Conservation (phyloP, 1,140 invertebrate species). For the Anagrus nilaparvatae region DNA sequence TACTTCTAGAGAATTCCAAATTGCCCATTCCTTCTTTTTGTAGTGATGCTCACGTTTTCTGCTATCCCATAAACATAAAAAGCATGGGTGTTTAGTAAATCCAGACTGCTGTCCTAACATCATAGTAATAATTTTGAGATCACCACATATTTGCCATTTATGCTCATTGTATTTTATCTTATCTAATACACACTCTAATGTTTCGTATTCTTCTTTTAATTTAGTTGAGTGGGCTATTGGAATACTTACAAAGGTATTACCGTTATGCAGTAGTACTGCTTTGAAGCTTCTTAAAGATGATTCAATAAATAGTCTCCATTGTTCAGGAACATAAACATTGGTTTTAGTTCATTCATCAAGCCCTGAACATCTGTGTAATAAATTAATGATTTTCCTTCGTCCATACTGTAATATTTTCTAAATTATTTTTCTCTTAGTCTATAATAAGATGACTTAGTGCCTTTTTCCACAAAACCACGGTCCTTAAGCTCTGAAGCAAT, state of each 20-base stretch:
- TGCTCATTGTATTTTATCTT: constrained; percentile 21
- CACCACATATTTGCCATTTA: constrained; percentile 25
- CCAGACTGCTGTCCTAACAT: constrained; percentile 26
- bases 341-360: too few species aligned
- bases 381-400: too few species aligned
- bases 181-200: constrained; percentile 17
- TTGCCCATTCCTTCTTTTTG: constrained; percentile 24
- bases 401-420: too few species aligned
- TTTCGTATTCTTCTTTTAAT: constrained; percentile 20
- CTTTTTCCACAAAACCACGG: too few species aligned
- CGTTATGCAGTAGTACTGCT: constrained; percentile 23
- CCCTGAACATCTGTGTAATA: too few species aligned
- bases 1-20: too few species aligned
- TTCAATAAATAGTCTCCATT: constrained; percentile 25
- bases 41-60: constrained; percentile 26
- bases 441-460: too few species aligned
- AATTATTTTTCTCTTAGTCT: too few species aligned
- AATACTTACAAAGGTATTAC: constrained; percentile 21
- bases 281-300: constrained; percentile 21
- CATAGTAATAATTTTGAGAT: constrained; percentile 29
- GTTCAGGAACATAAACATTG: too few species aligned
- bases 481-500: too few species aligned
- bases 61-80: constrained; percentile 33
- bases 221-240: constrained; percentile 22
- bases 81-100: constrained; percentile 23